A percentile compares a stretch with the other conserved stretches of the same genome.
Evolutionary conservation across 2,797 vertebrate species (phyloP).

Genomic region (Onychomys arenicola): DNA sequence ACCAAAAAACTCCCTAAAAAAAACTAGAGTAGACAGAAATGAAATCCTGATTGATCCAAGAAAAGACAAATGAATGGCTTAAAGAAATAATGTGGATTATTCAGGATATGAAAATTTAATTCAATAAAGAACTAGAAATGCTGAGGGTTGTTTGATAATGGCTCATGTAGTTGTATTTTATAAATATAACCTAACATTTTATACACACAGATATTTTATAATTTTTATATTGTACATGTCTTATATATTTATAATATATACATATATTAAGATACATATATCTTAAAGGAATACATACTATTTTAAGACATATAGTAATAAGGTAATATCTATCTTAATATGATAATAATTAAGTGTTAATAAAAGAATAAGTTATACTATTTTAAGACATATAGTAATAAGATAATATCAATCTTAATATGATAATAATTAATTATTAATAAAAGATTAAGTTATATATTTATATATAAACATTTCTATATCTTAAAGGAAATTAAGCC

Average conservation of each 20-base stretch:
- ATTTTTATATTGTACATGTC: background rate
- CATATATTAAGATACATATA: background rate
- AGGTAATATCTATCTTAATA: no score
- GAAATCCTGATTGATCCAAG: background rate
- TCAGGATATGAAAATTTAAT: background rate
- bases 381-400: no score
- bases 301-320: no score
- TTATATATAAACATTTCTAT: no score
- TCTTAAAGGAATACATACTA: background rate
- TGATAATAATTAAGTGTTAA: no score
- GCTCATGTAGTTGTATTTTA: background rate
- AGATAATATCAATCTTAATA: no score
- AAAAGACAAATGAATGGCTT: background rate
- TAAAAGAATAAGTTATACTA: no score
- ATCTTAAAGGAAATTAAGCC: no score
- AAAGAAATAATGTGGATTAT: background rate
- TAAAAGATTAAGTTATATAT: no score
- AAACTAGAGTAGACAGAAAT: background rate
- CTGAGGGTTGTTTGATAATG: background rate
- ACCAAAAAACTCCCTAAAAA: background rate
- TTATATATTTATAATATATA: background rate
- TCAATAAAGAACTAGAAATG: background rate
- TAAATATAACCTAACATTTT: background rate
- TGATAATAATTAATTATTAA: no score
- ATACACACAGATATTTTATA: background rate